Conservation (phyloP, 2,113 vertebrate species). For the Gallinago undulata region DNA sequence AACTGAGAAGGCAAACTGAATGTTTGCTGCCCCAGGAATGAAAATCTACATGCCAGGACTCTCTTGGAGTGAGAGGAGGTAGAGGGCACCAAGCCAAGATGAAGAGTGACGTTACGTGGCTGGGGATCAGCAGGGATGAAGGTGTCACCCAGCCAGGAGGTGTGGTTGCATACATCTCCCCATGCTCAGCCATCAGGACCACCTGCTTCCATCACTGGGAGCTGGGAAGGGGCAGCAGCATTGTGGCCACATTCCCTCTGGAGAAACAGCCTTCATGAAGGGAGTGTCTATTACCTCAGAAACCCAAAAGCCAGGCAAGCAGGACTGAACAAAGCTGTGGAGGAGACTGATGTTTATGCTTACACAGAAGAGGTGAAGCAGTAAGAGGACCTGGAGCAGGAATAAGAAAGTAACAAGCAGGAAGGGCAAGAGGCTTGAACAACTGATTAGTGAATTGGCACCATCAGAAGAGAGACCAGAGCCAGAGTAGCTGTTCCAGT, state of each 20-base stretch:
- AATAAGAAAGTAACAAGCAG: neutral
- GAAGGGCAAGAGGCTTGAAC: neutral
- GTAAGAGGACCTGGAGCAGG: neutral
- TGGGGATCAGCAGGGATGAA: neutral
- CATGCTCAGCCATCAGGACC: neutral
- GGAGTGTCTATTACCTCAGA: neutral
- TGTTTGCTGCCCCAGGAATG: neutral
- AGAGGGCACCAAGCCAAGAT: neutral
- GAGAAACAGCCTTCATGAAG: neutral
- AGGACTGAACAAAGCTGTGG: neutral
- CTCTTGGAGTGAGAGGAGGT: neutral
- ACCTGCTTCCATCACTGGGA: neutral
- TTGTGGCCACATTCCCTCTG: fast-evolving
- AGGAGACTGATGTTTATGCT: neutral
- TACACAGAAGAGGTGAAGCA: neutral
- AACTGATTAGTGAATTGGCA: neutral
- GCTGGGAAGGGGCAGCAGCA: neutral
- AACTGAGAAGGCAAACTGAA: neutral
- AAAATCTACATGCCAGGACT: neutral
- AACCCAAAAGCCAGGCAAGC: neutral
- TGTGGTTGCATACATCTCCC: neutral
- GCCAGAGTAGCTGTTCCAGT: neutral
- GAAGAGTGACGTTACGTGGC: neutral
- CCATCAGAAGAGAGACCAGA: neutral
- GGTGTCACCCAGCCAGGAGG: neutral